These are phyloP conservation scores for Porites cylindrica DNA, from an alignment of 92 coral and sea anemone genomes.

Conservation along the genomic window DNA sequence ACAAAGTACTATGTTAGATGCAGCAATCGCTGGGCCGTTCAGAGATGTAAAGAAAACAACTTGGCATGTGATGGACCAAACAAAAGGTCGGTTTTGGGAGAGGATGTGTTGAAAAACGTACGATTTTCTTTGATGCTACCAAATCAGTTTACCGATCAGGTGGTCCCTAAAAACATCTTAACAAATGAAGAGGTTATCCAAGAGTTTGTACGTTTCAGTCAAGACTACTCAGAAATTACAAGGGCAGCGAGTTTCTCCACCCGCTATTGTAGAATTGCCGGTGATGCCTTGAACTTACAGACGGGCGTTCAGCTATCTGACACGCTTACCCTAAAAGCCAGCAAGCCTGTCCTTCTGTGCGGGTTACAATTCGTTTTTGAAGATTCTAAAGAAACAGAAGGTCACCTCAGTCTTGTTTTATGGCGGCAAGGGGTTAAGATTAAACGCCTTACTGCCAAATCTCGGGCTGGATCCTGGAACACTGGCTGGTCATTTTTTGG, in stretches of 20 bases:
- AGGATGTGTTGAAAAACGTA: not conserved
- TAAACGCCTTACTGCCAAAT: not conserved
- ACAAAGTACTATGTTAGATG: too few relatives aligned
- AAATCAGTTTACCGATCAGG: not conserved
- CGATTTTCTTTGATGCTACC: not conserved
- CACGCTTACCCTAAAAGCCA: not conserved
- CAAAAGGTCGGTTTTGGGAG: conserved; percentile 6
- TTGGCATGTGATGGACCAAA: conserved; percentile 8
- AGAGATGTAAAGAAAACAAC: conserved; percentile 1
- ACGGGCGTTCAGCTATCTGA: not conserved
- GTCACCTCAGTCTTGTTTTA: not conserved
- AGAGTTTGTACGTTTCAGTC: not conserved
- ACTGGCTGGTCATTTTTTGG: not conserved
- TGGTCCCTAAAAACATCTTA: not conserved
- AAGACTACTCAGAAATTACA: not conserved
- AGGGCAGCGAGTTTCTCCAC: not conserved
- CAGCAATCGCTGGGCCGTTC: conserved; percentile 35
- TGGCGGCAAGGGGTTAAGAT: not conserved
- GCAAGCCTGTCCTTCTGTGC: not conserved
- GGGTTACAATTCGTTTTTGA: conserved; percentile 3
- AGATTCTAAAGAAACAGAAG: not conserved
- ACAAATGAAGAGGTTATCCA: not conserved
- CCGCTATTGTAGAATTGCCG: not conserved
- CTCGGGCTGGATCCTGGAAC: not conserved
- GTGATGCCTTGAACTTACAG: not conserved